Base-by-base conservation (phyloP, 2,888 invertebrate species). In the Aricia artaxerxes region DNA sequence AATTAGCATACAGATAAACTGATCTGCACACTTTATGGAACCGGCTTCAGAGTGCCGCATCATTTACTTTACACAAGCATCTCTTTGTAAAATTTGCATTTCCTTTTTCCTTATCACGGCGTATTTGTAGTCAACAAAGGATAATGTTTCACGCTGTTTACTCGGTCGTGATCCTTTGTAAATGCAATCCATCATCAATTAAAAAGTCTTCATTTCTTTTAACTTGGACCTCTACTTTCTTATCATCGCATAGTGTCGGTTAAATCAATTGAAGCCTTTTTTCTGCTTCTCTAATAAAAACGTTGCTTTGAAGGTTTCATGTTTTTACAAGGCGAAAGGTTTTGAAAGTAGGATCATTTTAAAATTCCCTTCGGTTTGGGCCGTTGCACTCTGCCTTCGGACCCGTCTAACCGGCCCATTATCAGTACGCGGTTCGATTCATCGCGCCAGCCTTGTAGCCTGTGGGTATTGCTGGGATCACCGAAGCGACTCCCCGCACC, bases 331-430 rank as follows among this genome's bases (percentile, higher is more conserved):
- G 81, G 91, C 89, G 88, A 89, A 87, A 92, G 89, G 91, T 90
- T 89, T 91, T 85, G 88, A 89, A 87, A 90, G 92, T 90, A 89
- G 86, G 88, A 88, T 87, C 89, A 90, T 90, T 92, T 93, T 92
- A 91, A 93, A 91, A 92, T 90, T 92, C 91, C 91, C 92, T 92
- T 89, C 87, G 88, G 93, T 92, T 94, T 94, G 93, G 94, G 94
- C 90, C 93, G 89, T 93, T 94, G 94, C 94, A 93, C 94, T 92
- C 92, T 83, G 86, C 86, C 87, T 86, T 86, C 88, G 89, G 93
- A 94, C 94, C 90, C 90, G 94, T 94, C 89, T 91, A 93, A 94
- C 94, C 94, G 94, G 94, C 91, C 94, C 88, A 85, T 92, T 94
- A 94, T 94, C 94, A 91, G 93, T 88, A 87, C 89, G 88, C 88